Percentiles rank a stretch among this genome's conserved stretches.
phyloP scores from a whole-genome alignment of 2,888 invertebrate genomes.

The Pristionchus japonicus region DNA sequence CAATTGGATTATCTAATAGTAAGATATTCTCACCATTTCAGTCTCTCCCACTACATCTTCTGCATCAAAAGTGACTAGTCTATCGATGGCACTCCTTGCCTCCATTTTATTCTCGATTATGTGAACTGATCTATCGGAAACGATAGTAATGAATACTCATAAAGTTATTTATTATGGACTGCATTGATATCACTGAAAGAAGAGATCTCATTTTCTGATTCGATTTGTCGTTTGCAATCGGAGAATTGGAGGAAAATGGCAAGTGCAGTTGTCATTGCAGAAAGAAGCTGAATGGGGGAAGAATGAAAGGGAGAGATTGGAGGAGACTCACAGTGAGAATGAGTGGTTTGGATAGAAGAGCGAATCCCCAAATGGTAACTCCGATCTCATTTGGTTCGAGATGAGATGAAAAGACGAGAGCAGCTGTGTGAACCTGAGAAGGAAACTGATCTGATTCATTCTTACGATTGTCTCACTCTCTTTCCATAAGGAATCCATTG shows the following conservation, averaged over 20 bases:
- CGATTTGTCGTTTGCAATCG: conserved; percentile 1
- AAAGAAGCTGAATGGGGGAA: neutral
- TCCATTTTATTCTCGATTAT: too few species aligned
- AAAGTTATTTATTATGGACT: neutral
- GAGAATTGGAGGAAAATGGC: conserved; percentile 23
- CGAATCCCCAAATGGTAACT: conserved; percentile 7
- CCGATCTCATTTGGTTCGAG: conserved; percentile 6
- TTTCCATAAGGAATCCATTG: conserved; percentile 20
- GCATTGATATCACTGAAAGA: neutral
- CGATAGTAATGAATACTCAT: too few species aligned
- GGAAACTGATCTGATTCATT: neutral
- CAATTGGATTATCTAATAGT: neutral
- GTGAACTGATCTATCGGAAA: neutral
- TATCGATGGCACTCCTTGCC: too few species aligned
- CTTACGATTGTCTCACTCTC: neutral
- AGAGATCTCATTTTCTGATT: neutral
- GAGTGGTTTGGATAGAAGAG: conserved; percentile 21
- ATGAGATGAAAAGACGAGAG: neutral
- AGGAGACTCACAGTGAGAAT: neutral
- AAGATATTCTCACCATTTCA: neutral
- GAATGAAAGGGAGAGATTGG: too few species aligned
- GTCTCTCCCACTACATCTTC: neutral
- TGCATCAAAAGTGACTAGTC: neutral
- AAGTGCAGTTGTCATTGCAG: conserved; percentile 19
- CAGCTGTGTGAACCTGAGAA: neutral